These are phyloP conservation scores for Pygocentrus nattereri DNA, from an alignment of 2,797 vertebrate genomes.

Conservation along the genomic window DNA sequence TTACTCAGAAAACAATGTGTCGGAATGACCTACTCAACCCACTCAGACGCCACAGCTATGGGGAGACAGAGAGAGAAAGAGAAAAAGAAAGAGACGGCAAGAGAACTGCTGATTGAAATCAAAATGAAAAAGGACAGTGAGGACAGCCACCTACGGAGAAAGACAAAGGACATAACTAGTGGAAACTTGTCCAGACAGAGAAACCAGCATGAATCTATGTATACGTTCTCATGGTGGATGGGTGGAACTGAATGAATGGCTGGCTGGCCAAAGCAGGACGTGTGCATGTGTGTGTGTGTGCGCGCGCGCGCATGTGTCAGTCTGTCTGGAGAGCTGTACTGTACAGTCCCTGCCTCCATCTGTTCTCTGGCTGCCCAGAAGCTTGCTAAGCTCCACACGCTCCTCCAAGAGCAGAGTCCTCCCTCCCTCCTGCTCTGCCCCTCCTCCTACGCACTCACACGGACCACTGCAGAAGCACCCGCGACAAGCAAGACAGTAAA, in stretches of 20 bases:
- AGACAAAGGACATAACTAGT: slow-evolving; percentile 42
- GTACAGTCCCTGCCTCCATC: slow-evolving; percentile 51
- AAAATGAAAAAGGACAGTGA: slow-evolving; percentile 38
- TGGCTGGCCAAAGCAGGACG: background rate
- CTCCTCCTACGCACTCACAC: background rate
- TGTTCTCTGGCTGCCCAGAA: slow-evolving; percentile 51
- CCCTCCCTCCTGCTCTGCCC: slow-evolving; percentile 12
- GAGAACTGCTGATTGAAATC: background rate
- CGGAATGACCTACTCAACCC: slow-evolving; percentile 50
- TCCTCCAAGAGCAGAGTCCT: slow-evolving; percentile 12
- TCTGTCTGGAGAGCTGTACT: slow-evolving; percentile 35
- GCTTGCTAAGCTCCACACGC: slow-evolving; percentile 13
- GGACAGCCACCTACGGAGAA: slow-evolving; percentile 40
- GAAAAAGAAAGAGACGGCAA: background rate
- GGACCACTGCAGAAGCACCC: slow-evolving; percentile 8
- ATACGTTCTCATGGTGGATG: slow-evolving; percentile 5
- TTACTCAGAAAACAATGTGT: slow-evolving; percentile 51
- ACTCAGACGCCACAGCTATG: slow-evolving; percentile 20
- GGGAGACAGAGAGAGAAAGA: slow-evolving; percentile 16
- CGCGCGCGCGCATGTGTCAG: slow-evolving; percentile 21
- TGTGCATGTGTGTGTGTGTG: slow-evolving; percentile 38
- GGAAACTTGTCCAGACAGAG: slow-evolving; percentile 27
- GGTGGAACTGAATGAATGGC: slow-evolving; percentile 26
- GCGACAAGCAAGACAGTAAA: background rate
- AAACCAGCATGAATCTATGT: slow-evolving; percentile 12